phyloP scores from a whole-genome alignment of 2,797 vertebrate species.

The Pteronotus mesoamericanus region DNA sequence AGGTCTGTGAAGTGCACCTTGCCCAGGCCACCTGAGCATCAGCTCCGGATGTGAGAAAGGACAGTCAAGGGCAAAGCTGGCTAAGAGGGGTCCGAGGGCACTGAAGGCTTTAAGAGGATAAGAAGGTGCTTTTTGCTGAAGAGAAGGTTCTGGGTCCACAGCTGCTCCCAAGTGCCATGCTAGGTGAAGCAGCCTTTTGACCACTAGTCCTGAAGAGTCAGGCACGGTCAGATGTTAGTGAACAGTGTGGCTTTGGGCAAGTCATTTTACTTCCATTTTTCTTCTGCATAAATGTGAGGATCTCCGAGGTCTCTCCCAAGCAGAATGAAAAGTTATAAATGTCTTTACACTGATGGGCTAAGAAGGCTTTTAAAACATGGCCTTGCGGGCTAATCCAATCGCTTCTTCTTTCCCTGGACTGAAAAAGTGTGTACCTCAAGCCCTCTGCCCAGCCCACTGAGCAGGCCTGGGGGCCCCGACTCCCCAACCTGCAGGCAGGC shows the following conservation, averaged over 20 bases:
- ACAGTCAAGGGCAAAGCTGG: fast-evolving
- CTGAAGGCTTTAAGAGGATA: not conserved
- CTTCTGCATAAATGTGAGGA: not conserved
- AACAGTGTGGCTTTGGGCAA: not conserved
- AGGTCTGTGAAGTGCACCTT: fast-evolving
- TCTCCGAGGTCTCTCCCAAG: not conserved
- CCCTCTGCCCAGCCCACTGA: not conserved
- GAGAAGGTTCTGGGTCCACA: not conserved
- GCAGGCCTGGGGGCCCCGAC: not conserved
- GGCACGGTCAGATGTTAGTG: fast-evolving
- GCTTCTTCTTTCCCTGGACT: not conserved
- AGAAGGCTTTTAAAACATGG: not conserved
- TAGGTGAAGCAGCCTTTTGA: not conserved
- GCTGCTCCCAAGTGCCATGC: not conserved
- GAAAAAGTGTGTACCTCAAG: not conserved
- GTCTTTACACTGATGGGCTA: fast-evolving
- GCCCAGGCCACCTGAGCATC: no score
- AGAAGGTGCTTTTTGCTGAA: not conserved
- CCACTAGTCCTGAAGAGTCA: not conserved
- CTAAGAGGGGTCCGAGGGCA: fast-evolving
- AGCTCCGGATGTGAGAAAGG: not conserved
- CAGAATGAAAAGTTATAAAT: not conserved
- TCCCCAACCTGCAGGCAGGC: not conserved
- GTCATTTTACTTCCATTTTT: not conserved
- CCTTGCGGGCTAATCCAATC: not conserved